phyloP scores from a whole-genome alignment of 2,113 vertebrate species.

The Athene noctua region DNA sequence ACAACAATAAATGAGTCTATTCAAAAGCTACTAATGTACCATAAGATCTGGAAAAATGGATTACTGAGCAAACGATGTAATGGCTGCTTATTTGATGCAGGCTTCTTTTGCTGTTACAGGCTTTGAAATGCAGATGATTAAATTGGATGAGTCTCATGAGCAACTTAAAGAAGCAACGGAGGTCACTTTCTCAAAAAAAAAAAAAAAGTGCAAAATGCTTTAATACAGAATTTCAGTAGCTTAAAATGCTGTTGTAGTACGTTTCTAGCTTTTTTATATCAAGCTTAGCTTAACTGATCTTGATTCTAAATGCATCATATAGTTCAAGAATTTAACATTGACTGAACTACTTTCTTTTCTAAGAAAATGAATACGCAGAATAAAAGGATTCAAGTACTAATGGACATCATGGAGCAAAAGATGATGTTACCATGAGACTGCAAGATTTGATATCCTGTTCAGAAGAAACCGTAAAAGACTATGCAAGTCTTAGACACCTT shows the following conservation, averaged over 20 bases:
- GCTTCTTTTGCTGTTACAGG: constrained; percentile 67
- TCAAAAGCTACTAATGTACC: neutral
- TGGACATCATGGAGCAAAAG: constrained; percentile 76
- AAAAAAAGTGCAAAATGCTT: neutral
- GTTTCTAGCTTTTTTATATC: neutral
- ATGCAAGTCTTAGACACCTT: constrained; percentile 67
- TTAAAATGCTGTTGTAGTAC: neutral
- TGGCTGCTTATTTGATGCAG: neutral
- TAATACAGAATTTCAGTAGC: neutral
- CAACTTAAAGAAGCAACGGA: constrained; percentile 73
- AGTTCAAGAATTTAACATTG: neutral
- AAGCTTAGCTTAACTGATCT: neutral
- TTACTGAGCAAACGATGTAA: neutral
- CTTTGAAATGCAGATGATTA: constrained; percentile 54
- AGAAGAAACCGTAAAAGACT: constrained; percentile 67
- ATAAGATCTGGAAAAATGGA: neutral
- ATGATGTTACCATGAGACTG: constrained; percentile 68
- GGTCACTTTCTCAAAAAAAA: neutral
- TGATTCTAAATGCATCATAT: neutral
- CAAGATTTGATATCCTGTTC: constrained; percentile 64
- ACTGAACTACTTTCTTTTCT: neutral
- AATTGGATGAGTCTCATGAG: constrained; percentile 65
- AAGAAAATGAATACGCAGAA: constrained; percentile 77
- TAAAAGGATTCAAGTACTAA: constrained; percentile 74
- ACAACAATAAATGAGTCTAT: neutral